A percentile compares a stretch with the other conserved stretches of the same genome.
These are phyloP conservation scores for Aphelenchoides besseyi DNA, from an alignment of 1,140 invertebrate genomes.

Conservation along the genomic window DNA sequence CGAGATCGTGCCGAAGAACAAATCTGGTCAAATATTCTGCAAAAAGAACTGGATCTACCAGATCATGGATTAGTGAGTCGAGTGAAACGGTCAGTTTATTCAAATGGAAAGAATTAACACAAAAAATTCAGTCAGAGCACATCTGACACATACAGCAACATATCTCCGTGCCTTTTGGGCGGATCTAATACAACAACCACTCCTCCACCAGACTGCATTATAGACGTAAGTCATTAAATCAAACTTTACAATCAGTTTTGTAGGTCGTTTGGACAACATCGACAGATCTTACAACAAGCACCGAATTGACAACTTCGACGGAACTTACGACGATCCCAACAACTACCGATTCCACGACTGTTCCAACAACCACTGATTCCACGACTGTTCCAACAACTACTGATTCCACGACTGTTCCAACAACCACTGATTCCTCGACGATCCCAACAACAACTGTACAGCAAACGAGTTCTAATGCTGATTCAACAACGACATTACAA, in stretches of 20 bases:
- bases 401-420: background rate
- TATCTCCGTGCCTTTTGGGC: conserved; percentile 4
- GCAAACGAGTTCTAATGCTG: background rate
- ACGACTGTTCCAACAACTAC: background rate
- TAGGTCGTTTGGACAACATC: too few species aligned
- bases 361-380: background rate
- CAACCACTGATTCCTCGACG: background rate
- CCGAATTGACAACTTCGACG: background rate
- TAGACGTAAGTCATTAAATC: background rate
- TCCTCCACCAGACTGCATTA: background rate
- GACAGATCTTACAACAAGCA: background rate
- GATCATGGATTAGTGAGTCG: conserved; percentile 14
- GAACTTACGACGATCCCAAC: background rate
- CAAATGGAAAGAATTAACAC: background rate
- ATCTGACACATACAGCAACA: background rate
- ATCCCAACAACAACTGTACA: background rate
- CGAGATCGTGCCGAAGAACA: too few species aligned
- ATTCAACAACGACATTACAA: background rate
- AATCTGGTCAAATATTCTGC: too few species aligned
- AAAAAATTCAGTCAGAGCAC: background rate
- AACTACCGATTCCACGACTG: background rate
- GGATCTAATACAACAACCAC: background rate
- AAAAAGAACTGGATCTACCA: background rate
- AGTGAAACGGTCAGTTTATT: conserved; percentile 21
- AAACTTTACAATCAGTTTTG: too few species aligned